Evolutionary conservation across 2,888 invertebrate genomes (phyloP).

Genomic region (Sphecodes monilicornis): DNA sequence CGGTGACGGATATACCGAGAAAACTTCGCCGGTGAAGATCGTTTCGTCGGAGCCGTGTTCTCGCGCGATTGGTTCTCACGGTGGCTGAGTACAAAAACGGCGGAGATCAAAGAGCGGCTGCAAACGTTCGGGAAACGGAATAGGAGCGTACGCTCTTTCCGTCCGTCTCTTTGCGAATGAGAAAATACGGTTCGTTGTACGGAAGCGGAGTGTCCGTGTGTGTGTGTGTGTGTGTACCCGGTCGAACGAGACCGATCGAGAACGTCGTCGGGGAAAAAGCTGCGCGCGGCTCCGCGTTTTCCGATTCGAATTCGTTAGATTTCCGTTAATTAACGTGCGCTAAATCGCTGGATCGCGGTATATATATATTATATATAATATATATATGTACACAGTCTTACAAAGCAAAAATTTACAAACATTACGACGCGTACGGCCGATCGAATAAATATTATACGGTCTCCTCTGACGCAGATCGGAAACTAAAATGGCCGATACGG

Average conservation of each 20-base stretch:
- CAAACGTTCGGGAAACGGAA: background rate
- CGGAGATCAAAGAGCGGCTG: background rate
- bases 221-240: background rate
- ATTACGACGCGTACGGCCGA: conserved; percentile 81
- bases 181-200: conserved; percentile 19
- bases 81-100: background rate
- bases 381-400: conserved; percentile 85
- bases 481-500: conserved; percentile 31
- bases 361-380: conserved; percentile 73
- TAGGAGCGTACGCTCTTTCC: background rate
- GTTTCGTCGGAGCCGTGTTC: background rate
- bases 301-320: background rate
- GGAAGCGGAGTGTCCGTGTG: background rate
- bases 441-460: conserved; percentile 75
- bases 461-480: conserved; percentile 49
- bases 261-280: background rate
- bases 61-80: background rate
- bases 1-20: background rate
- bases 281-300: conserved; percentile 9
- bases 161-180: background rate
- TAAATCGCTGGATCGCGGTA: conserved; percentile 78
- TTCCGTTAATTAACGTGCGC: conserved; percentile 69
- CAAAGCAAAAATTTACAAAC: conserved; percentile 85
- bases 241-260: background rate
- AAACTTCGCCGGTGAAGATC: background rate